Evolutionary conservation across 2,113 vertebrate species (phyloP).

Genomic region (Noctilio leporinus): DNA sequence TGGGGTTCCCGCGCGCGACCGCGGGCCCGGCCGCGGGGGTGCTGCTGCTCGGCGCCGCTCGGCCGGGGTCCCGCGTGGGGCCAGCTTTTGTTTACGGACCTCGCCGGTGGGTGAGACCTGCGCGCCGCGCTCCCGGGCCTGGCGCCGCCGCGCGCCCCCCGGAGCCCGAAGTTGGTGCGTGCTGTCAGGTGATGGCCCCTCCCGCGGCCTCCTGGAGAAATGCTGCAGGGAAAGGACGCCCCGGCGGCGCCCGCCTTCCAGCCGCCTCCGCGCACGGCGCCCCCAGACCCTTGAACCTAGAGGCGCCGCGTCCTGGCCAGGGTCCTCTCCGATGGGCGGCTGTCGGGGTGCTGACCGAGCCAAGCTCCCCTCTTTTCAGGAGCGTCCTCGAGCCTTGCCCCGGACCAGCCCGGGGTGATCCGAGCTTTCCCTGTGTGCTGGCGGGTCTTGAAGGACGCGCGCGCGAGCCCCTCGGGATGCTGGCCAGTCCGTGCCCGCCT

Average conservation of each 20-base stretch:
- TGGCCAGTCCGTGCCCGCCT: neutral
- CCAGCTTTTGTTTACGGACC: constrained; percentile 71
- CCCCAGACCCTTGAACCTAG: neutral
- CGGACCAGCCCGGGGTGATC: neutral
- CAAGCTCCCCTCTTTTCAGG: neutral
- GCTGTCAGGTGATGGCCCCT: constrained; percentile 56
- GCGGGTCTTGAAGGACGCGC: constrained; percentile 47
- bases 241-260: neutral
- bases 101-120: constrained; percentile 29
- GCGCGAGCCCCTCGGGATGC: constrained; percentile 17
- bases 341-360: neutral
- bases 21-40: neutral
- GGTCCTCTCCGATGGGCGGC: neutral
- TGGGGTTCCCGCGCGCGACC: neutral
- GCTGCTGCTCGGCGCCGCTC: neutral
- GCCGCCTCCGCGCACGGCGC: neutral
- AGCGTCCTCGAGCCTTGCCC: neutral
- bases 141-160: neutral
- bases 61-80: neutral
- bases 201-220: neutral
- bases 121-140: neutral
- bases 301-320: neutral
- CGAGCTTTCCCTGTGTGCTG: neutral
- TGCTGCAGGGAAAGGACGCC: neutral
- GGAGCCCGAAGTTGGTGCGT: constrained; percentile 27